These are phyloP conservation scores for Tricholauxania praeusta DNA, from an alignment of 2,888 invertebrate genomes.

Conservation along the genomic window DNA sequence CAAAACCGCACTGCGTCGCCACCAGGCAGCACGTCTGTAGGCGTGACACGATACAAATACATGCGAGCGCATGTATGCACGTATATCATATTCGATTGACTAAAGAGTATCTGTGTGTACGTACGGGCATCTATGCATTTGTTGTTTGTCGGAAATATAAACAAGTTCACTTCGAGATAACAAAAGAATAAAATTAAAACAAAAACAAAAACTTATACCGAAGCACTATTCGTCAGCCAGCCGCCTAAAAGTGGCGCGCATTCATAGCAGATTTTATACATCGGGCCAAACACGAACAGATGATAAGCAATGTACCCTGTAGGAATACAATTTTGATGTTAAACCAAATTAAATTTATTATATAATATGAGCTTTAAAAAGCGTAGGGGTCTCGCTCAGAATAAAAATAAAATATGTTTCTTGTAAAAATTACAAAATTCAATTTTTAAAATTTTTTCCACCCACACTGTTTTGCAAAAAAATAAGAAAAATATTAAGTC, in stretches of 20 bases:
- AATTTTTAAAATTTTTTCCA: too few species aligned
- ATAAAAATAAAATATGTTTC: too few species aligned
- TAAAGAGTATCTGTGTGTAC: background rate
- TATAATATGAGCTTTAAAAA: too few species aligned
- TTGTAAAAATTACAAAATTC: too few species aligned
- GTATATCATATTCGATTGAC: background rate
- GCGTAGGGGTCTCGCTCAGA: too few species aligned
- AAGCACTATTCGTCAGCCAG: background rate
- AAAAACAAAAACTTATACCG: background rate
- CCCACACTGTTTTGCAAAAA: too few species aligned
- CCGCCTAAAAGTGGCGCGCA: background rate
- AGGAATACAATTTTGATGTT: too few species aligned
- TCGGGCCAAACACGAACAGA: too few species aligned
- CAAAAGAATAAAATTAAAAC: background rate
- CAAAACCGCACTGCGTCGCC: background rate
- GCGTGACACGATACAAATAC: conserved; percentile 5
- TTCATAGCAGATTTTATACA: background rate
- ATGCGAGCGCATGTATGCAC: background rate
- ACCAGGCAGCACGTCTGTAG: conserved; percentile 5
- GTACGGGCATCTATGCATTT: background rate
- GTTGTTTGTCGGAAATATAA: background rate
- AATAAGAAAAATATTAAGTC: too few species aligned
- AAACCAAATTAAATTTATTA: too few species aligned
- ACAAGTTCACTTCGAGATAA: conserved; percentile 12
- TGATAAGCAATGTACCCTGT: too few species aligned